These are phyloP conservation scores for Cataglyphis livida DNA, from an alignment of 2,888 invertebrate species.

Conservation along the genomic window DNA sequence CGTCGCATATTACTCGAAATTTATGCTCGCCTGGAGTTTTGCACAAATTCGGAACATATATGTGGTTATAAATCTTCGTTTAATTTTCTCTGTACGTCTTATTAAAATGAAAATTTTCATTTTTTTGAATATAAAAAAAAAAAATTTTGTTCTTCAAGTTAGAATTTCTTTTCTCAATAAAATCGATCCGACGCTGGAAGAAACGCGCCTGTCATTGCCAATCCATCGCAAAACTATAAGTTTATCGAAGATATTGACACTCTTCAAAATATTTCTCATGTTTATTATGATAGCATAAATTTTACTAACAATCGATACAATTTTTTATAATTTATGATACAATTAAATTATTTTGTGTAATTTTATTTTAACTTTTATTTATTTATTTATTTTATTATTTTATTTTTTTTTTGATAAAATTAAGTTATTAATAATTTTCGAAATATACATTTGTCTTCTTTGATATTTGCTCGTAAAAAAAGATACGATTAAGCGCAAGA, in stretches of 20 bases:
- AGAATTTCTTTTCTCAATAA: background rate
- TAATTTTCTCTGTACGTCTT: background rate
- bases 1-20: conserved; percentile 35
- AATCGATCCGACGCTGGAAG: background rate
- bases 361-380: background rate
- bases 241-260: background rate
- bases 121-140: background rate
- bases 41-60: background rate
- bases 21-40: conserved; percentile 18
- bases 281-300: background rate
- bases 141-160: background rate
- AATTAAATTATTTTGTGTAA: background rate
- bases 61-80: conserved; percentile 11
- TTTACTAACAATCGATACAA: background rate
- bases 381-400: too few species aligned
- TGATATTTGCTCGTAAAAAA: background rate
- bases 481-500: background rate
- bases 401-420: background rate
- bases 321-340: background rate
- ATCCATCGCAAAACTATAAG: background rate
- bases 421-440: background rate
- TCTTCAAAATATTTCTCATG: background rate
- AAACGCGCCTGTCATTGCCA: conserved; percentile 16
- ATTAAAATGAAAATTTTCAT: background rate
- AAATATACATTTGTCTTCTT: background rate